phyloP scores from a whole-genome alignment of 1,140 invertebrate species.

The Zeugodacus cucurbitae region DNA sequence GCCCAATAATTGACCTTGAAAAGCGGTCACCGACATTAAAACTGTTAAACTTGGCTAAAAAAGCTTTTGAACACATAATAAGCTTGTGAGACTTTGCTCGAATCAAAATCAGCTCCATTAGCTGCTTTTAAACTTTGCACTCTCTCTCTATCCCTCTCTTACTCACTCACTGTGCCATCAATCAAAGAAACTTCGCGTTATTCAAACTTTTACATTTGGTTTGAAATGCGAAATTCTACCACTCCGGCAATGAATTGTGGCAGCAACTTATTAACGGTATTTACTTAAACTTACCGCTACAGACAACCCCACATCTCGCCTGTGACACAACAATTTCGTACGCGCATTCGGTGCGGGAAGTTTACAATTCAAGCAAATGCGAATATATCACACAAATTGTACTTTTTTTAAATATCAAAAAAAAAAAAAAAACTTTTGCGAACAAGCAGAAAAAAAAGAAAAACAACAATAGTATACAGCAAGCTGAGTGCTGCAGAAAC shows the following conservation, averaged over 20 bases:
- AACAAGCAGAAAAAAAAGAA: background rate
- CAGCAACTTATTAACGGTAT: background rate
- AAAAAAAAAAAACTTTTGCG: background rate
- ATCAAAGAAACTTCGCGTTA: background rate
- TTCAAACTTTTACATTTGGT: background rate
- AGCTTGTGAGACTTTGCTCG: too few relatives aligned
- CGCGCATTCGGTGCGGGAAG: background rate
- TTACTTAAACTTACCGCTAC: background rate
- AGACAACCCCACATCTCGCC: background rate
- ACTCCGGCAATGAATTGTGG: background rate
- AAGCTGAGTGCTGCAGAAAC: background rate
- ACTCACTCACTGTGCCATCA: background rate
- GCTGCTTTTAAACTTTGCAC: background rate
- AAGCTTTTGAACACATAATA: too few relatives aligned
- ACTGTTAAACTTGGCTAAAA: too few relatives aligned
- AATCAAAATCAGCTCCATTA: background rate
- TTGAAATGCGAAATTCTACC: background rate
- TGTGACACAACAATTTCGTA: background rate
- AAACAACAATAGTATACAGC: background rate
- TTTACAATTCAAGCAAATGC: background rate
- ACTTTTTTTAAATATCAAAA: constrained; percentile 24
- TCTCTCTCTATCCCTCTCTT: background rate
- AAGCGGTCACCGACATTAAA: too few relatives aligned
- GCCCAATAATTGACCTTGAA: too few relatives aligned
- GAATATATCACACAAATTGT: constrained; percentile 19